Base-by-base conservation (phyloP, 2,797 vertebrate species). In the Onychomys torridus region DNA sequence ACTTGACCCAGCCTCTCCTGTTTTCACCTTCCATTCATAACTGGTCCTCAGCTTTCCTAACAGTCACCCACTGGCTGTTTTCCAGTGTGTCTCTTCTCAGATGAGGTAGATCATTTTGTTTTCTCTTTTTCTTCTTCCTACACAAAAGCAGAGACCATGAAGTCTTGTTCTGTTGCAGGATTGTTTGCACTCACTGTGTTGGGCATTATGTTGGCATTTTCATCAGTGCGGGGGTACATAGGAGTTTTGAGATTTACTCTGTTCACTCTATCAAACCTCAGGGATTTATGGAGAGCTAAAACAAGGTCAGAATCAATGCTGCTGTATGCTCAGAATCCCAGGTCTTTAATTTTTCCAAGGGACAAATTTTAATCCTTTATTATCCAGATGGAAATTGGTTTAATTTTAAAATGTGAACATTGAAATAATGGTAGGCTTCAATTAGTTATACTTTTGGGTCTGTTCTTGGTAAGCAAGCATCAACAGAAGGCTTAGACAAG, bases 381-480 rank as follows among this genome's bases (percentile, higher is more conserved):
- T 25, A 10, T 76, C 75, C 63, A 63, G 32, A 63, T 19, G 29
- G 23, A 63, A 84, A 75, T 17, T 52, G 2, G 43, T 87, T 85
- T 49, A 17, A 37, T n/a, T 76, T 94, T 61, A 89, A 83, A 75
- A 37, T 63, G 13, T 57, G 40, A 90, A 6, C 14, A 95, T 90
- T 94, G 95, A 79, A 37, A 63, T 69, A 88, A n/a, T 65, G 11
- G 29, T 81, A 12, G 23, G 57, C 16, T 55, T 43, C 69, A 65
- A 25, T 63, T 73, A 88, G 55, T 4, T 29, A n/a, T 40, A 65
- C 29, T 46, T 84, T 69, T 40, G 59, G 40, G 59, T 37, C 40
- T 95, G 78, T 67, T 93, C 25, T 73, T 91, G 29, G 16, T 67
- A 9, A 88, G 21, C 32, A 96, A 52, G 40, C 92, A 77, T 77